These are phyloP conservation scores for Semotilus atromaculatus DNA, from an alignment of 2,797 vertebrate genomes.

Conservation along the genomic window DNA sequence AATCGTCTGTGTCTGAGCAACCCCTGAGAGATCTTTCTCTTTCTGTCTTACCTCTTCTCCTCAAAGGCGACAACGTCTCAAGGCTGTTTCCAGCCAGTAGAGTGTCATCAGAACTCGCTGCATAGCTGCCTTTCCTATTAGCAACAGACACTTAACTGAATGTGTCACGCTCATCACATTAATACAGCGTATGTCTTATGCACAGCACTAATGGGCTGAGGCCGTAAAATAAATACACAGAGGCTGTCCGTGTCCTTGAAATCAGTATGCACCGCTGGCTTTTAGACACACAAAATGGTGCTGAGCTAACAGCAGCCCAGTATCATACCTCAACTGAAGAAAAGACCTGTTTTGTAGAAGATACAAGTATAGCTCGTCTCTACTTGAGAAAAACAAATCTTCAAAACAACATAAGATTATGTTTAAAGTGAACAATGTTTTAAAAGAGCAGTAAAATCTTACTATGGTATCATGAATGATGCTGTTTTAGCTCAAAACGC, in stretches of 20 bases:
- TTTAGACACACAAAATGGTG: constrained; percentile 51
- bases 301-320: constrained; percentile 50
- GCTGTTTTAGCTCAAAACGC: not conserved
- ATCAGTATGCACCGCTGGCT: constrained; percentile 47
- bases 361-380: not conserved
- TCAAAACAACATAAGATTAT: not conserved
- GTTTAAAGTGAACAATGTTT: not conserved
- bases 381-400: not conserved
- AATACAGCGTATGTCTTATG: constrained; percentile 19
- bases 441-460: not conserved
- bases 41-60: constrained; percentile 19
- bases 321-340: constrained; percentile 32
- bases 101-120: constrained; percentile 37
- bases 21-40: constrained; percentile 46
- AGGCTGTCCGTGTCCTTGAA: constrained; percentile 50
- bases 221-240: constrained; percentile 47
- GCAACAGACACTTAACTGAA: constrained; percentile 35
- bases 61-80: constrained; percentile 40
- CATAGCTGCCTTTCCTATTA: constrained; percentile 38
- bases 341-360: not conserved
- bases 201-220: constrained; percentile 43
- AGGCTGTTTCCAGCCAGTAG: constrained; percentile 47
- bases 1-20: constrained; percentile 53
- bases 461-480: not conserved
- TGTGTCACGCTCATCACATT: constrained; percentile 23